Conservation (phyloP, 2,888 invertebrate species). For the Spilarctia lutea region DNA sequence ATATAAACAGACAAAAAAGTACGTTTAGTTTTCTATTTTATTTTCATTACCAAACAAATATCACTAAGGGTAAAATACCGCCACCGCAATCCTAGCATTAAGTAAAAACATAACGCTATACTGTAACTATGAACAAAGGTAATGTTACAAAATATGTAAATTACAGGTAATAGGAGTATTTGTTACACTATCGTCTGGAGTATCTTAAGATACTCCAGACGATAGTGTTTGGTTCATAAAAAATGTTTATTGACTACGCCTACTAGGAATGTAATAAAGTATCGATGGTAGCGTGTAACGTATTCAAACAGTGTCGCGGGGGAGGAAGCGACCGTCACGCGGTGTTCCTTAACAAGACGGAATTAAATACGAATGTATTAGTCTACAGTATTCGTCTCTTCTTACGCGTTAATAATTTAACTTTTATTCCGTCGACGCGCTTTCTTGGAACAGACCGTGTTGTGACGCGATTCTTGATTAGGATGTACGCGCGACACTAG, state of each 20-base stretch:
- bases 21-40: neutral
- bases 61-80: conserved; percentile 25
- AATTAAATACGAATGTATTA: conserved; percentile 81
- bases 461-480: conserved; percentile 78
- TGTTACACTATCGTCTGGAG: conserved; percentile 30
- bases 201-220: conserved; percentile 28
- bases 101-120: neutral
- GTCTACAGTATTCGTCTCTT: conserved; percentile 61
- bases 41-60: conserved; percentile 27
- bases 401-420: conserved; percentile 75
- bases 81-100: neutral
- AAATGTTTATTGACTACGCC: conserved; percentile 44
- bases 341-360: conserved; percentile 75
- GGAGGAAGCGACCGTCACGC: conserved; percentile 80
- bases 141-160: conserved; percentile 25
- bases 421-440: conserved; percentile 72
- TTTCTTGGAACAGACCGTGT: conserved; percentile 69
- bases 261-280: conserved; percentile 50
- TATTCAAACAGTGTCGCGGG: conserved; percentile 75
- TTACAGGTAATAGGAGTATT: conserved; percentile 23
- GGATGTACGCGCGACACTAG: conserved; percentile 58
- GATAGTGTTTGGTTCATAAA: conserved; percentile 38
- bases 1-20: neutral
- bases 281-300: conserved; percentile 58
- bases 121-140: neutral